Evolutionary conservation across 2,797 vertebrate genomes (phyloP).

Genomic region (Micromesistius poutassou): DNA sequence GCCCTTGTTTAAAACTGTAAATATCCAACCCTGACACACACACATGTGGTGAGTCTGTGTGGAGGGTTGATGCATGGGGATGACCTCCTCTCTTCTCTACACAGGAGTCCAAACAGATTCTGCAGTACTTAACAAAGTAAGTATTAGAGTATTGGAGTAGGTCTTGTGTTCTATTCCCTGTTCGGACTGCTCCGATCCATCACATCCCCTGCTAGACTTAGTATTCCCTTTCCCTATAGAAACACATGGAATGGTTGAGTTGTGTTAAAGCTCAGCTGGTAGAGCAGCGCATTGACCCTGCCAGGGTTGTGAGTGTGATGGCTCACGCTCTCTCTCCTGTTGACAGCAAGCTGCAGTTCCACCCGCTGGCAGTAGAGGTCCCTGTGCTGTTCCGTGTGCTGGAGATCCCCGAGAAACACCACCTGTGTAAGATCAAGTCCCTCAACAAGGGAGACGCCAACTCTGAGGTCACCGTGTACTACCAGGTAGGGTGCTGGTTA

Average conservation of each 20-base stretch:
- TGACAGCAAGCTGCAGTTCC: slow-evolving; percentile 68
- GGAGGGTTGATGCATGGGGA: not conserved
- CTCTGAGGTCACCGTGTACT: slow-evolving; percentile 79
- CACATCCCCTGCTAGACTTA: not conserved
- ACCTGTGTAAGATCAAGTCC: slow-evolving; percentile 76
- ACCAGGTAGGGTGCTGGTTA: slow-evolving; percentile 67
- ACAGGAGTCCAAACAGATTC: slow-evolving; percentile 87
- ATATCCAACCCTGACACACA: not conserved
- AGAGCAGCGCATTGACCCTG: not conserved
- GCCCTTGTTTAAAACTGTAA: too few species aligned
- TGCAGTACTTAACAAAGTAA: slow-evolving; percentile 87
- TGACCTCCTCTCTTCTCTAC: not conserved
- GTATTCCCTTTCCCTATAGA: not conserved
- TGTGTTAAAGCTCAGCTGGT: not conserved
- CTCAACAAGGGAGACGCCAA: slow-evolving; percentile 75
- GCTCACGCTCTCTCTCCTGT: not conserved
- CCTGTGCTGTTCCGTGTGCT: slow-evolving; percentile 76
- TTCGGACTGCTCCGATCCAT: not conserved
- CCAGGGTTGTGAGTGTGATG: not conserved
- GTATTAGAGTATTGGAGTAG: slow-evolving; percentile 42
- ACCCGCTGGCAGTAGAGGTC: slow-evolving; percentile 66
- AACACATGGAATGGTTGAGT: not conserved
- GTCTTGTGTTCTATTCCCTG: not conserved
- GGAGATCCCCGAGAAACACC: slow-evolving; percentile 64
- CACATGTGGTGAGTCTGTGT: not conserved